Evolutionary conservation across 1,140 invertebrate genomes (phyloP).

Genomic region (Eurosta solidaginis): DNA sequence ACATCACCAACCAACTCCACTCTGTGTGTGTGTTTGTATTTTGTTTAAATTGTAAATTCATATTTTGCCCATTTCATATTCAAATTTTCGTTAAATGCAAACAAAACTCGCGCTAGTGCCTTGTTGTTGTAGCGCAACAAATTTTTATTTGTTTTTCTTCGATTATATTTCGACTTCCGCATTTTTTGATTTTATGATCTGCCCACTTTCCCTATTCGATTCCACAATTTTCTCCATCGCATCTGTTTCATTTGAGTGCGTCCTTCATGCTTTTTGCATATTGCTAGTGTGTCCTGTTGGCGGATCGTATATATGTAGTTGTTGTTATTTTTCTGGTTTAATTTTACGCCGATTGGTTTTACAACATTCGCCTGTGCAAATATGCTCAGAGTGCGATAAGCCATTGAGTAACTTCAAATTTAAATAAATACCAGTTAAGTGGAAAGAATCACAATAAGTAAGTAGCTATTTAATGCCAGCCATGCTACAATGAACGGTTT

Average conservation of each 20-base stretch:
- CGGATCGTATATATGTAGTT: not conserved
- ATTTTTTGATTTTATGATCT: slow-evolving; percentile 35
- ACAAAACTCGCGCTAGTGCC: no score
- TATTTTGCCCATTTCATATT: slow-evolving; percentile 40
- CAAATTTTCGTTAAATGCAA: not conserved
- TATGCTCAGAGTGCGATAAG: slow-evolving; percentile 55
- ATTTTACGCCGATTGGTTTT: slow-evolving; percentile 59
- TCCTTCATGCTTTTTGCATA: not conserved
- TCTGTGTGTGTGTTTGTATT: not conserved
- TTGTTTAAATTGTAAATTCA: slow-evolving; percentile 57
- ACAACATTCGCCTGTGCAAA: slow-evolving; percentile 58
- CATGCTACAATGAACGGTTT: not conserved
- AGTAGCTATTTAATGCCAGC: not conserved
- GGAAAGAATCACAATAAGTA: slow-evolving; percentile 44
- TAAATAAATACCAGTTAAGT: slow-evolving; percentile 57
- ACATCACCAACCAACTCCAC: not conserved
- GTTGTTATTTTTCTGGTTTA: slow-evolving; percentile 45
- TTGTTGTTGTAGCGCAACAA: not conserved
- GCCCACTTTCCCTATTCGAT: not conserved
- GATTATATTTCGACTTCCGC: not conserved
- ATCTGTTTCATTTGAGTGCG: not conserved
- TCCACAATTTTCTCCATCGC: not conserved
- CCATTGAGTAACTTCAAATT: slow-evolving; percentile 44
- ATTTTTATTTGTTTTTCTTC: slow-evolving; percentile 52
- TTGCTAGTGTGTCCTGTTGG: not conserved